Evolutionary conservation across 2,888 invertebrate species (phyloP).

Genomic region (Drosophila picticornis): DNA sequence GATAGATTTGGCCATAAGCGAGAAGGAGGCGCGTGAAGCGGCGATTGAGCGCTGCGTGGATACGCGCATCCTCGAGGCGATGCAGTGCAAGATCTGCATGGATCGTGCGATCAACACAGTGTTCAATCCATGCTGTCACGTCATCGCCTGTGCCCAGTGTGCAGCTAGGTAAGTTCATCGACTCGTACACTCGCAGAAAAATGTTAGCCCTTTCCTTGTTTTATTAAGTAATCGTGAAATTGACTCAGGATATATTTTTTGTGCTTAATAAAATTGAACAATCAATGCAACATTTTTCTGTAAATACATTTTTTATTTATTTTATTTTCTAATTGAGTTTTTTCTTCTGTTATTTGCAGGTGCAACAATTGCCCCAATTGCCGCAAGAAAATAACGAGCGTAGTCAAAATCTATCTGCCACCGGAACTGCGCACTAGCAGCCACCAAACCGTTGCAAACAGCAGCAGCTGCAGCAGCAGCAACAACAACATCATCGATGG

Average conservation of each 20-base stretch:
- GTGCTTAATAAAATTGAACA: too few species aligned
- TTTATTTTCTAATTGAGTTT: background rate
- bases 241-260: too few species aligned
- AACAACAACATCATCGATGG: conserved; percentile 5
- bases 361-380: conserved; percentile 85
- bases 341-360: conserved; percentile 58
- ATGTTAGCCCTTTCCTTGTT: background rate
- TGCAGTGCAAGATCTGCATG: conserved; percentile 95
- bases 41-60: conserved; percentile 84
- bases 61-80: conserved; percentile 87
- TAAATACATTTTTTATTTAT: background rate
- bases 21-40: conserved; percentile 83
- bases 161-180: conserved; percentile 87
- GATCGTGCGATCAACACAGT: conserved; percentile 92
- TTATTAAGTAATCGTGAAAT: too few species aligned
- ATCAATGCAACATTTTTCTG: too few species aligned
- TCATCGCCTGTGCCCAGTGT: conserved; percentile 92
- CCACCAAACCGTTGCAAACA: conserved; percentile 53
- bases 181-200: background rate
- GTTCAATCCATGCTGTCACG: conserved; percentile 95
- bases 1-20: conserved; percentile 83
- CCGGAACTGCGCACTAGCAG: conserved; percentile 82
- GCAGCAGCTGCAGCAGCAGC: conserved; percentile 41
- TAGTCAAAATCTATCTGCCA: conserved; percentile 84
- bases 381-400: conserved; percentile 82